A percentile compares a stretch with the other conserved stretches of the same genome.
phyloP scores from a whole-genome alignment of 2,888 invertebrate species.

The Globia sparganii region DNA sequence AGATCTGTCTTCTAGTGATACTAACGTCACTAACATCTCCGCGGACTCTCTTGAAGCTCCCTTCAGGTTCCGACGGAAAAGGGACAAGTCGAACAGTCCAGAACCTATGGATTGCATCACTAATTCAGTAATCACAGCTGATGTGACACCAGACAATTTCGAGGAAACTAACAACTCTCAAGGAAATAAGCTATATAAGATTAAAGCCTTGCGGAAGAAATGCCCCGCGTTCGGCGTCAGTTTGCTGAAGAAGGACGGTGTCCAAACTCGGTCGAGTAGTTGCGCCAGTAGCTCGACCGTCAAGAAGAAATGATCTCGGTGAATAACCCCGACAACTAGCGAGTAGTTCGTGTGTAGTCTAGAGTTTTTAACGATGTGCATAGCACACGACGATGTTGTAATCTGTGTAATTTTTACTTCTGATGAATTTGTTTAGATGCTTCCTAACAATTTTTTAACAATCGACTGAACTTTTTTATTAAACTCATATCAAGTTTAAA shows the following conservation, averaged over 20 bases:
- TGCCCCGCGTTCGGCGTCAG: slow-evolving; percentile 85
- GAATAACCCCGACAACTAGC: slow-evolving; percentile 65
- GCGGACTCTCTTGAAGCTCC: slow-evolving; percentile 87
- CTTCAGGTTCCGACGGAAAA: slow-evolving; percentile 85
- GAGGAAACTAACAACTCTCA: slow-evolving; percentile 88
- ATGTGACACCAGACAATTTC: slow-evolving; percentile 85
- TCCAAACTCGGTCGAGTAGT: slow-evolving; percentile 87
- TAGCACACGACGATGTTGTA: slow-evolving; percentile 69
- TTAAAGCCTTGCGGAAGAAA: slow-evolving; percentile 87
- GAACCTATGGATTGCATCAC: slow-evolving; percentile 88
- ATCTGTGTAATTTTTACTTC: slow-evolving; percentile 56
- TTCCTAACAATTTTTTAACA: slow-evolving; percentile 68
- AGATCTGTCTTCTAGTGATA: slow-evolving; percentile 88
- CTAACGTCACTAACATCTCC: slow-evolving; percentile 87
- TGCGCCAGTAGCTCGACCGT: slow-evolving; percentile 83
- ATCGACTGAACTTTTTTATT: slow-evolving; percentile 79
- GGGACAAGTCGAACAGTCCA: slow-evolving; percentile 86
- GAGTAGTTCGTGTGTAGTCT: slow-evolving; percentile 64
- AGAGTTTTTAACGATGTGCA: slow-evolving; percentile 63
- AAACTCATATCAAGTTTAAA: slow-evolving; percentile 79
- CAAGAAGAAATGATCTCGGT: slow-evolving; percentile 89
- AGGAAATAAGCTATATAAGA: slow-evolving; percentile 88
- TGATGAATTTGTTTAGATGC: slow-evolving; percentile 72
- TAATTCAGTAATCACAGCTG: slow-evolving; percentile 84
- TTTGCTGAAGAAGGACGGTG: slow-evolving; percentile 85